These are phyloP conservation scores for Orientallactaga bullata DNA, from an alignment of 2,113 vertebrate genomes.

Conservation along the genomic window DNA sequence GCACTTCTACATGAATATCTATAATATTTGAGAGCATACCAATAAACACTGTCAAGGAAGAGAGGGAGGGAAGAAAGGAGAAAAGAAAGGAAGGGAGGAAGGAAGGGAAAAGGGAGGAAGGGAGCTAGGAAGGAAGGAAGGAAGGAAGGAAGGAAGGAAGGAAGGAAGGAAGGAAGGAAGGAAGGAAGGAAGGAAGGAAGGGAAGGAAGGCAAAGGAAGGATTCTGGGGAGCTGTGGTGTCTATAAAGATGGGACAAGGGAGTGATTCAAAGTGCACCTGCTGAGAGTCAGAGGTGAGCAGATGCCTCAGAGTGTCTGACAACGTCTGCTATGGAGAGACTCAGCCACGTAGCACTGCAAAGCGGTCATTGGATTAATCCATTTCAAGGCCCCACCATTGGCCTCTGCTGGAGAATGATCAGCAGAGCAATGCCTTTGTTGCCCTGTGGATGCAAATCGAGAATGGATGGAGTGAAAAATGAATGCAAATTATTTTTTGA, in stretches of 20 bases:
- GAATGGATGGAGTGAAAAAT: not conserved
- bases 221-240: not conserved
- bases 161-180: too few relatives aligned
- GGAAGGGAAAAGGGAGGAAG: too few relatives aligned
- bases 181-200: too few relatives aligned
- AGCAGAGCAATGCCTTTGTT: not conserved
- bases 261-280: not conserved
- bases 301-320: not conserved
- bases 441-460: not conserved
- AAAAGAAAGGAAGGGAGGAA: not conserved
- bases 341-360: not conserved
- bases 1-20: not conserved
- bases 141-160: too few relatives aligned
- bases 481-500: not conserved
- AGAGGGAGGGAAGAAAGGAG: not conserved
- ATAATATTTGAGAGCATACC: conserved; percentile 28
- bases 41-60: not conserved
- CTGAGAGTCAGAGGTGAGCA: not conserved
- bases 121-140: too few relatives aligned
- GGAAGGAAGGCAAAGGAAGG: not conserved
- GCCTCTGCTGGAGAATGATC: not conserved
- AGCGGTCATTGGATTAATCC: not conserved
- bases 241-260: not conserved
- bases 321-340: not conserved
- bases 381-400: not conserved